Evolutionary conservation across 2,797 vertebrate species (phyloP), one percentile per base, ranked within the genome.

Genomic region (Etheostoma perlongum): DNA sequence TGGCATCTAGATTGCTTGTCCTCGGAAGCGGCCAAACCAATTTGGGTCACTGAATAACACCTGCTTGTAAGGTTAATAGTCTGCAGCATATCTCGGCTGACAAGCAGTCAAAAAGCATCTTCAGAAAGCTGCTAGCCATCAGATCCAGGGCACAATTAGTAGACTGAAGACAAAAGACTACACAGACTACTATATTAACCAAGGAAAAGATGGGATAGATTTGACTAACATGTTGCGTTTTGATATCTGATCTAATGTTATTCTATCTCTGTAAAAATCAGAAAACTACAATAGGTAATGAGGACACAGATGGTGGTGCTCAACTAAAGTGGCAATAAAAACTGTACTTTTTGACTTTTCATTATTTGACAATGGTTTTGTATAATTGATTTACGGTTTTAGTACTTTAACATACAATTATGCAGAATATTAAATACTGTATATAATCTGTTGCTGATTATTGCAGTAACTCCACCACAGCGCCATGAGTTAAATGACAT

Each of bases 51-150:
- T 33, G 14, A 23, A 48, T 18, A 23, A 63, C 44, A 54, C 10
- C 36, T 40, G 36, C 10, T 10, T 40, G 36, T 4, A 40, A 40
- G 36, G 36, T 42, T 19, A 54, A 25, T 47, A 46, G 57, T 66
- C 51, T 69, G 49, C 18, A 51, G 4, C 3, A 40, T 11, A 33
- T 11, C 46, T 70, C 58, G 70, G 21, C 42, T 78, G 19, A 61
- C 9, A 63, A 46, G 3, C 9, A 49, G 12, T 42, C 21, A 67
- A 46, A 67, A 33, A n/a, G 18, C 1, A 3, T 30, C 44, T 48
- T 47, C 2, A 47, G 14, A 47, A 16, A 47, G 27, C 21, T 61
- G 57, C 5, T 53, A 15, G 2, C 16, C 19, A 33, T 53, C 5
- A 6, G 36, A 19, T 46, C 18, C n/a, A 33, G 8, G 8, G 8